These are phyloP conservation scores for Hipparchia sbordonii DNA, from an alignment of 2,888 invertebrate genomes.

Conservation along the genomic window DNA sequence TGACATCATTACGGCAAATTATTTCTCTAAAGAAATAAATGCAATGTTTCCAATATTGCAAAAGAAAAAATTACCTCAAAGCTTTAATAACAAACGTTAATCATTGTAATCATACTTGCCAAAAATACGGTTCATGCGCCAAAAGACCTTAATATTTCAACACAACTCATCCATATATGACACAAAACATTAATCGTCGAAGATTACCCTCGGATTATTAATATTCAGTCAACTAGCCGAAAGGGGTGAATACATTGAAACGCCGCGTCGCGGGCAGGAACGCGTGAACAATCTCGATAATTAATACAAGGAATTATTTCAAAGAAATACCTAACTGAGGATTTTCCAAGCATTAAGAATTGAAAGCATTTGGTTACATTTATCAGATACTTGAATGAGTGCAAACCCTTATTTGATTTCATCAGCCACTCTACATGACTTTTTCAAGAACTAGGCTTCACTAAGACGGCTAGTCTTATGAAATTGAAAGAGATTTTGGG, in stretches of 20 bases:
- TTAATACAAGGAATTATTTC: conserved; percentile 64
- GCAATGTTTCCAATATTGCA: too few species aligned
- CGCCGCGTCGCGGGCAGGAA: conserved; percentile 67
- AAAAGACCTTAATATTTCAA: conserved; percentile 32
- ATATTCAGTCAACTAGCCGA: conserved; percentile 75
- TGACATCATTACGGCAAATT: too few species aligned
- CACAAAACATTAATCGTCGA: conserved; percentile 62
- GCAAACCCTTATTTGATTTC: too few species aligned
- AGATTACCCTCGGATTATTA: conserved; percentile 71
- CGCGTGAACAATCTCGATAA: conserved; percentile 74
- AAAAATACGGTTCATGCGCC: conserved; percentile 20
- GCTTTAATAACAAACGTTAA: neutral
- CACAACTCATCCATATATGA: conserved; percentile 37
- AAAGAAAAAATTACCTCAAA: neutral
- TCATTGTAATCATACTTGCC: conserved; percentile 6
- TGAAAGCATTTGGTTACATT: neutral
- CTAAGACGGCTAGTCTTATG: too few species aligned
- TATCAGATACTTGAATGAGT: too few species aligned
- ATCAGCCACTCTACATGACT: too few species aligned
- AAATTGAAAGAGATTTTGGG: too few species aligned
- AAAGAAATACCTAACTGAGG: conserved; percentile 34
- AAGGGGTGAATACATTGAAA: conserved; percentile 76
- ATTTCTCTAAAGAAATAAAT: too few species aligned
- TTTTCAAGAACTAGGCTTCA: too few species aligned
- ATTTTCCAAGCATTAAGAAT: conserved; percentile 27